Evolutionary conservation across 2,113 vertebrate species (phyloP), one percentile per base, ranked within the genome.

Genomic region (Micronycteris hirsuta): DNA sequence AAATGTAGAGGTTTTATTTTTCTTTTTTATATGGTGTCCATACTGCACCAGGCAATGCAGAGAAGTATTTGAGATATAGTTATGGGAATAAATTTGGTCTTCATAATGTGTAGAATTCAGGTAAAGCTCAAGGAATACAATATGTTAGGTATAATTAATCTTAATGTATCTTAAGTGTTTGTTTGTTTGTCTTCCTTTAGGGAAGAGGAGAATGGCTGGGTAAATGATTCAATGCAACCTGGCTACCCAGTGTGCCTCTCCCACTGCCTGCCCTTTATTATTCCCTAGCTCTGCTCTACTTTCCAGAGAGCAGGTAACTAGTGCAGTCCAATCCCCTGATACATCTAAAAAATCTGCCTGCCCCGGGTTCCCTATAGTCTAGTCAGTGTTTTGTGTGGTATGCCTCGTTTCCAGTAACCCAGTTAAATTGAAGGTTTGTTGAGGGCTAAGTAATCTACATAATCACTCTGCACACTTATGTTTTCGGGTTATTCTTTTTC

Each of bases 281-380:
- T 70, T 97, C 95, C 91, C 84, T 36, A 71, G 43, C 33, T 61
- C 67, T 82, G 96, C 80, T 97, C 58, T 92, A 94, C 74, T 98
- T 92, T 93, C 92, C 91, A 96, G 82, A 97, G 86, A 90, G 67
- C 93, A 97, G 94, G 68, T 88, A 96, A 97, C 41, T 97, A 94
- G 88, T 96, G 24, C 78, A 96, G 41, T 73, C 58, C 90, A 97
- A 45, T 93, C 97, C 96, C 97, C 74, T 74, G 76, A 92, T 52
- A 54, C 22, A 93, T 15, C 52, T 97, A 94, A 97, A 96, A 97
- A 70, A 80, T 77, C 95, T 83, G 91, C 45, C 74, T 12, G 1
- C 70, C 81, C 90, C 82, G 93, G 97, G 95, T 96, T 96, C 67
- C 80, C 80, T 58, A 52, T 94, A 38, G 84, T 87, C 86, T 80